Evolutionary conservation across 2,888 invertebrate species (phyloP).

Genomic region (Micropterix aruncella): DNA sequence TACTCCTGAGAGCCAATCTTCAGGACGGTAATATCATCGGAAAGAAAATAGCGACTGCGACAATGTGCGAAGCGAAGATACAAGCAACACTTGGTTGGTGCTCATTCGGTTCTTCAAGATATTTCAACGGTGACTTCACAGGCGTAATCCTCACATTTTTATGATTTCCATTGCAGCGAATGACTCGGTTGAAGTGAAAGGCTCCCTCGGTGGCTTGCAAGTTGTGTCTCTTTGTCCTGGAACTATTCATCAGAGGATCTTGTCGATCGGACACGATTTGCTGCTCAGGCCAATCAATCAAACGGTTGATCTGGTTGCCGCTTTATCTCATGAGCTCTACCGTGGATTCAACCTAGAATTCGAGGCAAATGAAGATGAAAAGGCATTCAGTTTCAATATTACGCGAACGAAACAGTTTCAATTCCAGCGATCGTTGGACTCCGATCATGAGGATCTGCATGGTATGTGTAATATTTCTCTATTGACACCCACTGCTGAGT

Average conservation of each 20-base stretch:
- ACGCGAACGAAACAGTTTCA: constrained; percentile 8
- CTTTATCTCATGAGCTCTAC: constrained; percentile 25
- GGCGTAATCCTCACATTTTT: neutral
- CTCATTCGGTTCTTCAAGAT: neutral
- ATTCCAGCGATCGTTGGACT: neutral
- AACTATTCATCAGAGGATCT: constrained; percentile 71
- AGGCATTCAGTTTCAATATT: constrained; percentile 26
- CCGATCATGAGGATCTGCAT: neutral
- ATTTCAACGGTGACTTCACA: constrained; percentile 6
- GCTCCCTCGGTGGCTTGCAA: constrained; percentile 86
- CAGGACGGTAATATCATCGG: constrained; percentile 58
- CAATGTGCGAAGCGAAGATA: constrained; percentile 80
- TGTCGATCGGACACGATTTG: constrained; percentile 71
- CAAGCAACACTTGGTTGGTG: constrained; percentile 62
- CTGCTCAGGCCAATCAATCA: constrained; percentile 24
- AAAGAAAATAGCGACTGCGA: constrained; percentile 87
- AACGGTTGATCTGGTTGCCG: constrained; percentile 17
- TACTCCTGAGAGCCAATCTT: constrained; percentile 68
- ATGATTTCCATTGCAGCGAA: constrained; percentile 22
- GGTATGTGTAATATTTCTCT: too few relatives aligned
- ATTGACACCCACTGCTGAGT: too few relatives aligned
- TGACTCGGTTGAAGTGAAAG: constrained; percentile 50
- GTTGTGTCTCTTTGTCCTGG: constrained; percentile 78
- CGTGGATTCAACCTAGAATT: constrained; percentile 12
- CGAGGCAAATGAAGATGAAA: constrained; percentile 20